Conservation (phyloP, 2,888 invertebrate species). For the Pimpla rufipes region DNA sequence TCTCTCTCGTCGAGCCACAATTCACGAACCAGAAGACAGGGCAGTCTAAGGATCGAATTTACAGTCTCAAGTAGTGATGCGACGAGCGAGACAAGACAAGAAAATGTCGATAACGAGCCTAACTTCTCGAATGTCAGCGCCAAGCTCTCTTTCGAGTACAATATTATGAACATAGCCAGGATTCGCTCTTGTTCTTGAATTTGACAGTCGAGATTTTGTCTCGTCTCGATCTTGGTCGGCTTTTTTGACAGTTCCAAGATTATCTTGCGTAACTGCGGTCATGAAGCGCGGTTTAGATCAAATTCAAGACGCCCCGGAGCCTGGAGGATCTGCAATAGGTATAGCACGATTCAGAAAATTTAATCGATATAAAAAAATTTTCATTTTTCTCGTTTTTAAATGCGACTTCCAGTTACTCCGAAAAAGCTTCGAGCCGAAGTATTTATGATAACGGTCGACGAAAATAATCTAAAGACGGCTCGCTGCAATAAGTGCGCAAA, state of each 20-base stretch:
- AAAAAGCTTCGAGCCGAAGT: constrained; percentile 20
- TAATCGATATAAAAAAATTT: too few relatives aligned
- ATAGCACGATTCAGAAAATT: too few relatives aligned
- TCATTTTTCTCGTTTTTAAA: too few relatives aligned
- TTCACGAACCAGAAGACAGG: background rate
- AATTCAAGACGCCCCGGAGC: too few relatives aligned
- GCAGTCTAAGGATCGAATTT: too few relatives aligned
- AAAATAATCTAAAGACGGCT: constrained; percentile 20
- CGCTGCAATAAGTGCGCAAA: too few relatives aligned
- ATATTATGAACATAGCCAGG: constrained; percentile 17
- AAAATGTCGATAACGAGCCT: too few relatives aligned
- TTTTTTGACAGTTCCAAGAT: constrained; percentile 20
- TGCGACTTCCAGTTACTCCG: background rate
- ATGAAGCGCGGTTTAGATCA: constrained; percentile 3
- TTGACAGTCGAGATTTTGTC: constrained; percentile 35
- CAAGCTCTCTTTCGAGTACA: background rate
- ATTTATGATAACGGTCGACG: constrained; percentile 2
- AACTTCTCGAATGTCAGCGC: too few relatives aligned
- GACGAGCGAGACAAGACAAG: background rate
- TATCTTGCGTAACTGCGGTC: background rate
- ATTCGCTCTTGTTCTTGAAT: constrained; percentile 27
- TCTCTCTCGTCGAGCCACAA: background rate
- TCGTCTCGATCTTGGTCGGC: constrained; percentile 14
- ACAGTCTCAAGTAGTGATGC: too few relatives aligned
- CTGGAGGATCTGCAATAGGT: too few relatives aligned